Evolutionary conservation across 1,140 invertebrate species (phyloP), one percentile per base, ranked within the genome.

Genomic region (Phocides pigmalion): DNA sequence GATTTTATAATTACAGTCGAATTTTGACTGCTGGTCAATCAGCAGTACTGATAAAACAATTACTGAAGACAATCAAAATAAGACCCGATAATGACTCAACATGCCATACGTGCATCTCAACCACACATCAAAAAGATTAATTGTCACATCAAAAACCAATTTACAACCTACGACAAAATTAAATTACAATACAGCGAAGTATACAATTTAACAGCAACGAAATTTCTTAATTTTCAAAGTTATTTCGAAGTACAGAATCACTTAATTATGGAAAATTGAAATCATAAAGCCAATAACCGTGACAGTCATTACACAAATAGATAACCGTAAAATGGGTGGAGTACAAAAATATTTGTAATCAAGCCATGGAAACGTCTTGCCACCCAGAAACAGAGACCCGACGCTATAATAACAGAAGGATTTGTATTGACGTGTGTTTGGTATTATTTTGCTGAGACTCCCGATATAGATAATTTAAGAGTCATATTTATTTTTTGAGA

Each of bases 241-340:
- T 17, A 20, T 37, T 17, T 19, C 49, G 9, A 51, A 51, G 28
- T 17, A 53, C 11, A 19, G 8, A 19, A 53, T 20, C 32, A 54
- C 19, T 54, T 54, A 41, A 54, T 41, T 54, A 54, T 14, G 37
- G 35, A 41, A 56, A 42, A 56, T 56, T 56, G 53, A 56, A 56
- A 42, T 4, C 20, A 42, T 56, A 56, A 56, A 42, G n/a, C 53
- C 3, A 56, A 42, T 42, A 56, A 42, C 53, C 53, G 20, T 56
- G 53, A 56, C 37, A 41, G 20, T 19, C 12, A 28, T 56, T 42
- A 56, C 12, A 41, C 37, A 25, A 20, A 56, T 28, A 4, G 22
- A 42, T 15, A 22, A 42, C 53, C 53, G 28, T 56, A 37, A 39
- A 56, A 56, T 25, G n/a, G 3, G 6, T n/a, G 16, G 15, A 32